Base-by-base conservation (phyloP, 2,888 invertebrate species). In the Brachycybe producta region DNA sequence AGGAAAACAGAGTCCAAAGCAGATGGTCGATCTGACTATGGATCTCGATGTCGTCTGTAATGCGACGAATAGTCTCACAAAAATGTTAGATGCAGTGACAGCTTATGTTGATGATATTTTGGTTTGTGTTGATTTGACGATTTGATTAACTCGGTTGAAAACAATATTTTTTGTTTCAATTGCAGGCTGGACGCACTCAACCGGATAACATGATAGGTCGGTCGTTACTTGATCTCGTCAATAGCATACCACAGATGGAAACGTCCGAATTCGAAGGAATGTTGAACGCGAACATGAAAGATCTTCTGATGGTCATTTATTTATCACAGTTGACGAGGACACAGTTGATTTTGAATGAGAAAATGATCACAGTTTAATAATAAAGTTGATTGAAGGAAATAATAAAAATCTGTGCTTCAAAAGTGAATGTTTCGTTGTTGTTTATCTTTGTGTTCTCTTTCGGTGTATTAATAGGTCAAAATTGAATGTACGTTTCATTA, bases 281-380 rank as follows among this genome's bases (percentile, higher is more conserved):
- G 80, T 83, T 97, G 67, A 94, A 94, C 65, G 83, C 90, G 59
- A 88, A 90, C 64, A 85, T 95, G 66, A 94, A 97, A 75, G 97
- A 97, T 73, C 76, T 97, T 60, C 74, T 97, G 61, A 97, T 98
- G 97, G 91, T 90, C 36, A 82, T 92, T 60, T 94, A 95, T 39
- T 75, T 98, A 53, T 87, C 95, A 13, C 94, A 95, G 64, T 75
- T 98, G 53, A 88, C 92, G 62, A 90, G 92, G 71, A 92, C 95
- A 2, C 95, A 98, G 70, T 75, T 97, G 61, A 86, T 90, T 64
- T 75, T 98, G 49, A 94, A 95, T 69, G 97, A 98, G 71, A 95
- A 95, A 69, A 75, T 98, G 40, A 86, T 44, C 2, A 26, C 28
- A 7, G 30, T 24, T 8, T 48, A 38, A 47, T 19, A 38, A 32